Percentiles rank a stretch among this genome's conserved stretches.
These are phyloP conservation scores for Diglossa cyanea DNA, from an alignment of 2,797 vertebrate species.

Conservation along the genomic window DNA sequence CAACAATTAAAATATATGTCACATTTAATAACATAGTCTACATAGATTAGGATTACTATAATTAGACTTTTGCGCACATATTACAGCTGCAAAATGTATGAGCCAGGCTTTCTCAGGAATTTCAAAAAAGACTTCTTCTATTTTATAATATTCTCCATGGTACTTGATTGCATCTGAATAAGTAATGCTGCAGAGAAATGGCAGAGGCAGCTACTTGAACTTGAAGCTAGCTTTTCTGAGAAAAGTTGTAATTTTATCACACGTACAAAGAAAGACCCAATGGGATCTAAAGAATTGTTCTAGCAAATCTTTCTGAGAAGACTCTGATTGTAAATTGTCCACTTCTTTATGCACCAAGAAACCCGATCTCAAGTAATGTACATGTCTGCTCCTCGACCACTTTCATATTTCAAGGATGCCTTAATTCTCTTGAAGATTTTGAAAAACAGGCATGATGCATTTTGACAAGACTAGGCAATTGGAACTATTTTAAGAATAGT, in stretches of 20 bases:
- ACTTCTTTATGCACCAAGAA: neutral
- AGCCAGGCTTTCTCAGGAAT: constrained; percentile 19
- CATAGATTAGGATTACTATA: constrained; percentile 59
- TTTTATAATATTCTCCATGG: constrained; percentile 33
- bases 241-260: neutral
- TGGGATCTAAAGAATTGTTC: neutral
- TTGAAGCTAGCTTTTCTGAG: neutral
- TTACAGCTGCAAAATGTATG: constrained; percentile 50
- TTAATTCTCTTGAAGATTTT: constrained; percentile 19
- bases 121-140: neutral
- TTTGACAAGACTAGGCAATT: constrained; percentile 1
- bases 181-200: constrained; percentile 18
- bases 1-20: constrained; percentile 62
- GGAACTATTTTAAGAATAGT: neutral
- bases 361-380: neutral
- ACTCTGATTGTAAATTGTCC: neutral
- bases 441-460: neutral
- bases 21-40: constrained; percentile 30
- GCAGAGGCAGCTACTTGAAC: constrained; percentile 19
- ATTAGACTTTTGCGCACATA: constrained; percentile 31
- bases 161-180: constrained; percentile 67
- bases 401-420: neutral
- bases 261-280: neutral
- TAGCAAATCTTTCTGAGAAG: constrained; percentile 1
- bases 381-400: neutral